These are phyloP conservation scores for Megastigmus dorsalis DNA, from an alignment of 2,888 invertebrate genomes.

Conservation along the genomic window DNA sequence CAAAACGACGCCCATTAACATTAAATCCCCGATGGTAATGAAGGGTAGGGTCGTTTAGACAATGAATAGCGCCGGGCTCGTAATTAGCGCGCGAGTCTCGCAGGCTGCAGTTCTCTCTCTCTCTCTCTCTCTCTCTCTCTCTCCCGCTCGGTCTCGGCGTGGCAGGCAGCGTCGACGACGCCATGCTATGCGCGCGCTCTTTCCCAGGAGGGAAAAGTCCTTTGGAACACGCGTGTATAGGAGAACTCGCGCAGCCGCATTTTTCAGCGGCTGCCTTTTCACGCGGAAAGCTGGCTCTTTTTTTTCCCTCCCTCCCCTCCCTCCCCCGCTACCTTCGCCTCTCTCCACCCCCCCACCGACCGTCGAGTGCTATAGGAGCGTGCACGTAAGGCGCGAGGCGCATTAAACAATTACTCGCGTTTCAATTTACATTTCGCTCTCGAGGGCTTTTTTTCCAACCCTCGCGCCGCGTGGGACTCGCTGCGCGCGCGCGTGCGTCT, in stretches of 20 bases:
- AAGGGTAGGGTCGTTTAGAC: conserved; percentile 53
- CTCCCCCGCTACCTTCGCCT: too few species aligned
- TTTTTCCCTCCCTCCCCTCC: background rate
- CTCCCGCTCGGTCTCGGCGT: too few species aligned
- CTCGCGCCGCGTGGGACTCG: conserved; percentile 8
- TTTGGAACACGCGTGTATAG: too few species aligned
- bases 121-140: background rate
- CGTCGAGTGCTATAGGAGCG: too few species aligned
- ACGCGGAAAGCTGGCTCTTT: conserved; percentile 44
- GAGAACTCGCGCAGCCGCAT: conserved; percentile 21
- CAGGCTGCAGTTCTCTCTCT: too few species aligned
- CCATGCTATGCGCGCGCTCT: background rate
- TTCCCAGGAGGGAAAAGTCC: conserved; percentile 40
- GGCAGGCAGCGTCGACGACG: too few species aligned
- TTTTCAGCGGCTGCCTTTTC: conserved; percentile 44
- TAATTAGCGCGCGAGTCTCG: conserved; percentile 54
- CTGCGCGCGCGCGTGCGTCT: conserved; percentile 21
- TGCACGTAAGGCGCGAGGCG: conserved; percentile 23
- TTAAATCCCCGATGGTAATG: conserved; percentile 54
- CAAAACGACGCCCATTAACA: conserved; percentile 53
- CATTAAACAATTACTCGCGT: conserved; percentile 50
- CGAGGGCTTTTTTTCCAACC: background rate
- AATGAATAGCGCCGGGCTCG: conserved; percentile 53
- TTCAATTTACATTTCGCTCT: conserved; percentile 45
- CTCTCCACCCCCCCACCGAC: too few species aligned